phyloP scores from a whole-genome alignment of 2,888 invertebrate genomes.

The Rhogogaster chlorosoma region DNA sequence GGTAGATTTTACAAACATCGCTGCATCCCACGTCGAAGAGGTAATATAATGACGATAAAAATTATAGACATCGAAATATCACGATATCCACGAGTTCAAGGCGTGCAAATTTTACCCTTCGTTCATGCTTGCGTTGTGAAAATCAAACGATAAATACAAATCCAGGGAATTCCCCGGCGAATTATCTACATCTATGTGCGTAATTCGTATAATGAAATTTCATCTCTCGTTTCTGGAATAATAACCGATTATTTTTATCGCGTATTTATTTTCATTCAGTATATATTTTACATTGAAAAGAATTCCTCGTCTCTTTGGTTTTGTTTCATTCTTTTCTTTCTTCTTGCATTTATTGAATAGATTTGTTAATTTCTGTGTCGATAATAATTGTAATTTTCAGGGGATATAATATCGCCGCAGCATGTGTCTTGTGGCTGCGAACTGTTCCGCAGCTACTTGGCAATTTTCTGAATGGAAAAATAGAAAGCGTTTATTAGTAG shows the following conservation, averaged over 20 bases:
- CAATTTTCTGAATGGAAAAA: conserved; percentile 14
- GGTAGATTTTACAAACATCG: neutral
- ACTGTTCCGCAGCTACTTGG: neutral
- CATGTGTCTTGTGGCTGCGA: neutral
- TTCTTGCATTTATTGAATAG: no score
- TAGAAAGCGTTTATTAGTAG: conserved; percentile 43
- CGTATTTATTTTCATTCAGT: no score
- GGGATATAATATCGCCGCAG: neutral
- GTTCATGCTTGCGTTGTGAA: neutral
- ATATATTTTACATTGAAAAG: no score
- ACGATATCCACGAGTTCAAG: neutral
- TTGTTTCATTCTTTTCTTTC: no score
- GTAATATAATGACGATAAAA: neutral
- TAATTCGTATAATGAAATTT: neutral
- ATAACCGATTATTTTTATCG: no score
- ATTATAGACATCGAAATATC: neutral
- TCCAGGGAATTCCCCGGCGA: neutral
- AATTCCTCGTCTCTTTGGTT: no score
- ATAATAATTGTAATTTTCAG: neutral
- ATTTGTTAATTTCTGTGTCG: neutral
- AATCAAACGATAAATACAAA: neutral
- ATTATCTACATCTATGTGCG: neutral
- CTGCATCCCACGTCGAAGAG: neutral
- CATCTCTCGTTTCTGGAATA: no score
- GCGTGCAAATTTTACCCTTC: neutral